Conservation (phyloP, 2,113 vertebrate species). For the Microcebus jonahi region DNA sequence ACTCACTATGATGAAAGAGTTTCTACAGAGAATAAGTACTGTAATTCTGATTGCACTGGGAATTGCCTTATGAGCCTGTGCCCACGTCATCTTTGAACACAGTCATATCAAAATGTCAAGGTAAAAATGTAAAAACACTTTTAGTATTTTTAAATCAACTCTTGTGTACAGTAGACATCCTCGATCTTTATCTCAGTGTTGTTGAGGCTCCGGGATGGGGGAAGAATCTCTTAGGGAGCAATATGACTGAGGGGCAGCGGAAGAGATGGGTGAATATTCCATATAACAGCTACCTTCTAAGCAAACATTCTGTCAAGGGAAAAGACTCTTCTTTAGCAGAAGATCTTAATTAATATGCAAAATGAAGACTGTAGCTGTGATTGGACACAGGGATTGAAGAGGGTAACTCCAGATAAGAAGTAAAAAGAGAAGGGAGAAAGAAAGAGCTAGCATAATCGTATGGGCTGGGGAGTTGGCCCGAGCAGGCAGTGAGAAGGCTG, state of each 20-base stretch:
- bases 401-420: neutral
- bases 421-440: neutral
- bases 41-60: neutral
- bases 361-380: neutral
- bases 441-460: fast-evolving
- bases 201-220: neutral
- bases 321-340: neutral
- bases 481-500: neutral
- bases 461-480: neutral
- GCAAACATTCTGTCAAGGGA: neutral
- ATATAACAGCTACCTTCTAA: fast-evolving
- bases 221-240: neutral
- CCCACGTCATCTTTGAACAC: neutral
- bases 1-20: neutral
- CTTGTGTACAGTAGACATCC: neutral
- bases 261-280: neutral
- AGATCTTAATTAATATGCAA: neutral
- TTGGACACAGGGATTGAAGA: neutral
- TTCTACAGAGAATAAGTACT: neutral
- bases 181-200: neutral
- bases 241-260: too few relatives aligned
- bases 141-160: neutral
- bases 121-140: neutral
- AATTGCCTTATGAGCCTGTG: neutral
- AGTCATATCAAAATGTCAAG: neutral